Conservation (phyloP, 2,113 vertebrate species). For the Balaenoptera acutorostrata region DNA sequence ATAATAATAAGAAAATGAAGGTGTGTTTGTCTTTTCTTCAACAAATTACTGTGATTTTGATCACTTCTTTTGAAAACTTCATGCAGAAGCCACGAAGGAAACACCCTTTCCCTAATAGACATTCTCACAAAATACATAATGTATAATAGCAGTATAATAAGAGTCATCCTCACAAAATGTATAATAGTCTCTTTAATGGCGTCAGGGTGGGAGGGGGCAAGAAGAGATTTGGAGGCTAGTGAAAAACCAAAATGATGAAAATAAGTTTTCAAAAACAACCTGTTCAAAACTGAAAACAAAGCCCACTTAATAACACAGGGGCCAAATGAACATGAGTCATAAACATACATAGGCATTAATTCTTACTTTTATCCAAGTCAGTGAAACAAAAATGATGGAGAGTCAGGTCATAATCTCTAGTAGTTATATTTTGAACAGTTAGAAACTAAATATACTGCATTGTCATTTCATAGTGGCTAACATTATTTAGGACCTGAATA, state of each 20-base stretch:
- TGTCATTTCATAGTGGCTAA: not conserved
- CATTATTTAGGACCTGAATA: not conserved
- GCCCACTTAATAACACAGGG: not conserved
- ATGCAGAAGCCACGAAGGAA: not conserved
- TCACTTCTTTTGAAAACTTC: slow-evolving; percentile 9
- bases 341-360: not conserved
- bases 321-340: not conserved
- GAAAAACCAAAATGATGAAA: not conserved
- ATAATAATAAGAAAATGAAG: not conserved
- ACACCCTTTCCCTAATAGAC: not conserved
- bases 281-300: not conserved
- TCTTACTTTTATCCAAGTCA: not conserved
- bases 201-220: not conserved
- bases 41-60: slow-evolving; percentile 20
- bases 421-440: not conserved
- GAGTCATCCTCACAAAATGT: not conserved
- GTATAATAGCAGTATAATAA: not conserved
- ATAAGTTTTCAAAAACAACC: not conserved
- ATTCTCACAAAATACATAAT: not conserved
- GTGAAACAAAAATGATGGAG: not conserved
- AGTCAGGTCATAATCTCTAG: not conserved
- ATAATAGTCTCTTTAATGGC: not conserved
- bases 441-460: not conserved
- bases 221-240: not conserved
- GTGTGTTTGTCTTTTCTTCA: not conserved